These are phyloP conservation scores for Falcunculus frontatus DNA, from an alignment of 2,113 vertebrate genomes.

Conservation along the genomic window DNA sequence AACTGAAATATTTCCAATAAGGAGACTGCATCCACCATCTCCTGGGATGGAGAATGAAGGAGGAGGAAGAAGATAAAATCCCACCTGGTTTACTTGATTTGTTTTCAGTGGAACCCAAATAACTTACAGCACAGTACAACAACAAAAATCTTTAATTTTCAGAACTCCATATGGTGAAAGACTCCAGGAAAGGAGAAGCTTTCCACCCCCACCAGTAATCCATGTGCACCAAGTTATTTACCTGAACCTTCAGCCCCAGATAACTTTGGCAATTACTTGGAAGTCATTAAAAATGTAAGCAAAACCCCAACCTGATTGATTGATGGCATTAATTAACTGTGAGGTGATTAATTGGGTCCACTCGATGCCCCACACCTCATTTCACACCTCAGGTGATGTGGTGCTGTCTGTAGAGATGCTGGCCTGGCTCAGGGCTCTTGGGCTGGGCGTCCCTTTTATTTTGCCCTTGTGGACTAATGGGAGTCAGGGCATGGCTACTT, in stretches of 20 bases:
- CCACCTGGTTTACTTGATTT: neutral
- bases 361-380: neutral
- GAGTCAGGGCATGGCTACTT: neutral
- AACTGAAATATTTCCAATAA: neutral
- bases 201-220: neutral
- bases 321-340: neutral
- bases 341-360: neutral
- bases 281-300: neutral
- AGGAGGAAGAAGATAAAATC: neutral
- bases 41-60: neutral
- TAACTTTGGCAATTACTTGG: neutral
- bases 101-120: neutral
- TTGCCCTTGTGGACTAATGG: neutral
- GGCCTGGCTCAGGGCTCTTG: neutral
- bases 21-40: neutral
- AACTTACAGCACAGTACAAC: neutral
- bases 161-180: neutral
- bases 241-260: neutral
- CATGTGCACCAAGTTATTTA: neutral
- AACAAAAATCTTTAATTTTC: neutral
- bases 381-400: rapidly evolving
- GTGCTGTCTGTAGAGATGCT: neutral
- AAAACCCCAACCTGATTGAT: neutral
- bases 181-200: neutral
- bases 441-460: neutral